A percentile compares a stretch with the other conserved stretches of the same genome.
These are phyloP conservation scores for Adelges cooleyi DNA, from an alignment of 1,140 invertebrate species.

Conservation along the genomic window DNA sequence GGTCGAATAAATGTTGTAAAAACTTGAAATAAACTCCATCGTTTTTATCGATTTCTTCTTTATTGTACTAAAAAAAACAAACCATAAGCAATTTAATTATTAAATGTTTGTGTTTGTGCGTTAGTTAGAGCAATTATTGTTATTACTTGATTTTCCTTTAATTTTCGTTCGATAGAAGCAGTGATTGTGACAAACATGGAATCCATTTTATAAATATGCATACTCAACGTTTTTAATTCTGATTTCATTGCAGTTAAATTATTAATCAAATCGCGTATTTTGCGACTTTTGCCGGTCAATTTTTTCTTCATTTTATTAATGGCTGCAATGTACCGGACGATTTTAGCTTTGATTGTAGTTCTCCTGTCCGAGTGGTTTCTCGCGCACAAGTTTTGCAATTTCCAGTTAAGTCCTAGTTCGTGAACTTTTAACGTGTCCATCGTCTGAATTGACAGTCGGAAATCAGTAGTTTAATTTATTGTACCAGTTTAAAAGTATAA, in stretches of 20 bases:
- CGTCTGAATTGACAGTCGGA: too few species aligned
- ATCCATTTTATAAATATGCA: constrained; percentile 17
- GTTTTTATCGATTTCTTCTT: neutral
- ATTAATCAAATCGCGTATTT: neutral
- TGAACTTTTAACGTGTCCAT: constrained; percentile 2
- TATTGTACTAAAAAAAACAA: neutral
- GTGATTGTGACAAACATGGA: constrained; percentile 2
- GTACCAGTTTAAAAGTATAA: too few species aligned
- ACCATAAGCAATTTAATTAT: too few species aligned
- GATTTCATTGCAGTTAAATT: constrained; percentile 5
- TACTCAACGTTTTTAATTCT: constrained; percentile 1
- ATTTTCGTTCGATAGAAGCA: neutral
- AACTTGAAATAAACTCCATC: constrained; percentile 2
- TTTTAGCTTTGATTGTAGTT: neutral
- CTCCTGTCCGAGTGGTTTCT: neutral
- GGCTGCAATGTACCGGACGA: neutral
- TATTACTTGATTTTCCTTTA: neutral
- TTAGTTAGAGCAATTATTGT: neutral
- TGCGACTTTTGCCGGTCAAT: neutral
- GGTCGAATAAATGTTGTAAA: neutral
- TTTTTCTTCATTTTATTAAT: neutral
- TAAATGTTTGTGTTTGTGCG: too few species aligned
- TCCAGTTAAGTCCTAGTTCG: neutral
- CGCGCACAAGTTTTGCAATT: neutral
- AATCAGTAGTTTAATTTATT: too few species aligned